Conservation (phyloP, 2,113 vertebrate genomes). For the Peromyscus leucopus region DNA sequence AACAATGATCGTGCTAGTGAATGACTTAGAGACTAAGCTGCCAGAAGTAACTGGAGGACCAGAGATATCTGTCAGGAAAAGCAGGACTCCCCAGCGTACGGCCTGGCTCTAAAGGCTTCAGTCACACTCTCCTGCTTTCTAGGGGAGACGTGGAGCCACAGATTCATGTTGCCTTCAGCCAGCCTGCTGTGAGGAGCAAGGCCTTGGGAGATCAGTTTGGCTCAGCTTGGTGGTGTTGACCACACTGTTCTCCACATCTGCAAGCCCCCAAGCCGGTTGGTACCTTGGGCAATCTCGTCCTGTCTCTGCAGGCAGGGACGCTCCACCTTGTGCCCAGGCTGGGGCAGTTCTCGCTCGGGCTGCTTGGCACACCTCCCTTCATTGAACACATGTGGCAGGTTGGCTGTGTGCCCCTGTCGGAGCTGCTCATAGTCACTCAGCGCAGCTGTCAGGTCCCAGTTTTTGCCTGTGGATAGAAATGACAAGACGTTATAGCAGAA, state of each 20-base stretch:
- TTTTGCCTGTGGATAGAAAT: slow-evolving; percentile 92
- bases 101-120: not conserved
- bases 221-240: not conserved
- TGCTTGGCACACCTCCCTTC: slow-evolving; percentile 94
- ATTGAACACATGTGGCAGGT: slow-evolving; percentile 96
- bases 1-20: not conserved
- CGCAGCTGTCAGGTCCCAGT: slow-evolving; percentile 98
- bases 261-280: not conserved
- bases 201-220: fast-evolving
- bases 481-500: not conserved
- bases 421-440: slow-evolving; percentile 98
- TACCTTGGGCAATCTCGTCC: slow-evolving; percentile 95
- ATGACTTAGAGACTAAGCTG: not conserved
- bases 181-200: not conserved
- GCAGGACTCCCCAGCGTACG: not conserved
- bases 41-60: not conserved
- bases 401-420: slow-evolving; percentile 96
- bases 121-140: not conserved
- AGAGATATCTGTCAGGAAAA: not conserved
- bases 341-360: slow-evolving; percentile 90
- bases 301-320: slow-evolving; percentile 92
- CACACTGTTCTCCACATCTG: fast-evolving
- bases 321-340: slow-evolving; percentile 90
- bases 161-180: not conserved
- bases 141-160: not conserved